Evolutionary conservation across 2,113 vertebrate species (phyloP).

Genomic region (Equus quagga): DNA sequence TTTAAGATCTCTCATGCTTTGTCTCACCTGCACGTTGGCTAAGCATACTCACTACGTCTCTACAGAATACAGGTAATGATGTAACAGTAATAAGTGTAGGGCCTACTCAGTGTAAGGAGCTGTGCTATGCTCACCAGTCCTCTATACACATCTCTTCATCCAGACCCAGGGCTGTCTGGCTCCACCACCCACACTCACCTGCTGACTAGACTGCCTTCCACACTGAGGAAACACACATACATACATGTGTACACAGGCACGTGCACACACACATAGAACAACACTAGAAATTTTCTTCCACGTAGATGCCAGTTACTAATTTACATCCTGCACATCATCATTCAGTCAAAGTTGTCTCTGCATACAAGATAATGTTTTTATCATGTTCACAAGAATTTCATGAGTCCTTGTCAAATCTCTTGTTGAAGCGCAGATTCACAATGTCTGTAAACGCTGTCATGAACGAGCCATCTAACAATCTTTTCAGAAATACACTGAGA

Average conservation of each 20-base stretch:
- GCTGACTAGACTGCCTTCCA: background rate
- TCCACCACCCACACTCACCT: background rate
- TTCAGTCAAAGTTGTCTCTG: background rate
- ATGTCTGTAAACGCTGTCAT: background rate
- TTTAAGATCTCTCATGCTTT: background rate
- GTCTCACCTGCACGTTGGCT: background rate
- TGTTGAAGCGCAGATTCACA: background rate
- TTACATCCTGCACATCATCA: background rate
- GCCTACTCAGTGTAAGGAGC: background rate
- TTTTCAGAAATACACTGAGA: constrained; percentile 5
- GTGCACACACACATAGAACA: background rate
- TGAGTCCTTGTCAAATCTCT: background rate
- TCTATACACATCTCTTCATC: background rate
- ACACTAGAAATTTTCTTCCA: background rate
- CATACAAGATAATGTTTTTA: background rate
- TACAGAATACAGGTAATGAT: background rate
- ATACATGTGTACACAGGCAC: fast-evolving
- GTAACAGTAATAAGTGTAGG: background rate
- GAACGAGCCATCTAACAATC: background rate
- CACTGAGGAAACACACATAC: background rate
- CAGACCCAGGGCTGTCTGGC: background rate
- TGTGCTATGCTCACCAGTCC: background rate
- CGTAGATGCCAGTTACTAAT: background rate
- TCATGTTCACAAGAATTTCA: background rate
- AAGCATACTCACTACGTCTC: background rate